These are phyloP conservation scores for Myrmecophaga tridactyla DNA, from an alignment of 2,113 vertebrate genomes.

Conservation along the genomic window DNA sequence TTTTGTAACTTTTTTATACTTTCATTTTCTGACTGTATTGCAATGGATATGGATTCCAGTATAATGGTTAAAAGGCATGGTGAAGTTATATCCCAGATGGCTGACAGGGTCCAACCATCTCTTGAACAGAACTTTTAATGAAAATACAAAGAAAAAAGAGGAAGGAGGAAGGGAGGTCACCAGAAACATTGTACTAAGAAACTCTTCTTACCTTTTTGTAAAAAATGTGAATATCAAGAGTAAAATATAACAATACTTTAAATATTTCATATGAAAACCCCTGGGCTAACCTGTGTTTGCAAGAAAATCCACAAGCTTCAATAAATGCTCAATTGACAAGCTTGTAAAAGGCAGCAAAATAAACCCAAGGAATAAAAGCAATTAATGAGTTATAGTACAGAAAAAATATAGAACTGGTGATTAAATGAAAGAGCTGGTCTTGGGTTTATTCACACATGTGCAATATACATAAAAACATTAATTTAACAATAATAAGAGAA, in stretches of 20 bases:
- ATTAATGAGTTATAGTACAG: neutral
- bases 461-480: neutral
- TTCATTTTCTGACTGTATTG: no score
- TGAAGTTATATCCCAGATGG: no score
- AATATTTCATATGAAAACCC: neutral
- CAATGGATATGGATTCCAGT: no score
- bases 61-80: no score
- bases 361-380: neutral
- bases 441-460: neutral
- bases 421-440: neutral
- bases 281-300: neutral
- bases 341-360: neutral
- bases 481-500: neutral
- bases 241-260: no score
- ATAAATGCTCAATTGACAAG: neutral
- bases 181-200: neutral
- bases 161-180: neutral
- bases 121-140: neutral
- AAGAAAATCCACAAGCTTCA: neutral
- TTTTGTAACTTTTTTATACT: no score
- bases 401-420: neutral
- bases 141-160: neutral
- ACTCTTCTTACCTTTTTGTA: neutral
- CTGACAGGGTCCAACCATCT: no score
- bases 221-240: no score